Percentiles rank a stretch among this genome's conserved stretches.
Conservation (phyloP, 2,113 vertebrate species). For the Alaudala cheleensis region DNA sequence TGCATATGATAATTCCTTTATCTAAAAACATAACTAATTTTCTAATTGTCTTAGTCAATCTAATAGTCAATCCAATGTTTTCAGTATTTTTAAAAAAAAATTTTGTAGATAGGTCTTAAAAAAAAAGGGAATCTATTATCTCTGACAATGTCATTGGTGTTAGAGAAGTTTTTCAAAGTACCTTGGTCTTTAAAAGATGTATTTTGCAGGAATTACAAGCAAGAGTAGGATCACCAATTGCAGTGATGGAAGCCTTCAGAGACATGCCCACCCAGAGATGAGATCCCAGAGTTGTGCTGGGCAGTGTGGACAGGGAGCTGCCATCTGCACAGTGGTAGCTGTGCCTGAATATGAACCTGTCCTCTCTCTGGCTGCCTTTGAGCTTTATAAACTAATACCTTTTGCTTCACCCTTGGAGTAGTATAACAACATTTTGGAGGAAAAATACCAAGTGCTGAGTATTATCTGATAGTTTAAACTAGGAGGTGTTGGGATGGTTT, state of each 20-base stretch:
- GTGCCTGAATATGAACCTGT: too few species aligned
- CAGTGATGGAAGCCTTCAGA: neutral
- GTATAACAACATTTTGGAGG: neutral
- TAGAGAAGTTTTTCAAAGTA: neutral
- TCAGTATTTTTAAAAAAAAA: rapidly evolving
- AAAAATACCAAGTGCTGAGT: neutral
- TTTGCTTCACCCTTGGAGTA: neutral
- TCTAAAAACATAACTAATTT: neutral
- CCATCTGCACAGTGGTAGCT: rapidly evolving
- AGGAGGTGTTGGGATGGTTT: neutral
- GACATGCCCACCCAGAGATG: rapidly evolving
- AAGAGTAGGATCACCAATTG: neutral
- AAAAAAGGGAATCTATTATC: neutral
- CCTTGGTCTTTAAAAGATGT: neutral
- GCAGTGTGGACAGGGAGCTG: rapidly evolving
- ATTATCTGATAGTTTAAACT: neutral
- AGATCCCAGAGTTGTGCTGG: neutral
- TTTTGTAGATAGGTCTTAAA: neutral
- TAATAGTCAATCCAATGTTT: neutral
- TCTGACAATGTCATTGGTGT: neutral
- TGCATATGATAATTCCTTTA: neutral
- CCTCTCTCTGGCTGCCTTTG: neutral
- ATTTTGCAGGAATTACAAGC: neutral
- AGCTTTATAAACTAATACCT: neutral
- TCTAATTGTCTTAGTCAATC: neutral